phyloP scores from a whole-genome alignment of 2,797 vertebrate species.

The Phylloscopus collybita region DNA sequence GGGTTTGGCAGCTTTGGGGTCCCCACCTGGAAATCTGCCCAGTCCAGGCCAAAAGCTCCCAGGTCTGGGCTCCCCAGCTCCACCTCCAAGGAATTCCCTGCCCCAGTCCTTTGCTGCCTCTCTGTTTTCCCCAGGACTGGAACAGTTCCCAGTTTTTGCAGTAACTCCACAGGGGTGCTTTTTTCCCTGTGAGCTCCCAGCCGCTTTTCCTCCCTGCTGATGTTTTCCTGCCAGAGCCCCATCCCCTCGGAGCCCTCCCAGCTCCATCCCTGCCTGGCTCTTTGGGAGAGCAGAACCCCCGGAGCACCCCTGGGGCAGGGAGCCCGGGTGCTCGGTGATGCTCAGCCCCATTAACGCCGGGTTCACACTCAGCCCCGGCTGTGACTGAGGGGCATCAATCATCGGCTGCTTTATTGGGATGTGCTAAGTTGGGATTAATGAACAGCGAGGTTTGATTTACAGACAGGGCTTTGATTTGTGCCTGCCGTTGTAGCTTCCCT shows the following conservation, averaged over 20 bases:
- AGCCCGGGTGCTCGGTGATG: background rate
- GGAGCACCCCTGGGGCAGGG: background rate
- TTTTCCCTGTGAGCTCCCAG: rapidly evolving
- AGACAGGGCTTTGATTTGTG: constrained; percentile 45
- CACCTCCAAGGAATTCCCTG: background rate
- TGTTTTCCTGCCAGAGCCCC: background rate
- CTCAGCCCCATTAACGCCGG: background rate
- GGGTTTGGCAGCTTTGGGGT: background rate
- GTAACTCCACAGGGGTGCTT: background rate
- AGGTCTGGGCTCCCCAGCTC: background rate
- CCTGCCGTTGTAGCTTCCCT: constrained; percentile 29
- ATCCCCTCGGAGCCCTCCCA: rapidly evolving
- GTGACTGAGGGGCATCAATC: constrained; percentile 59
- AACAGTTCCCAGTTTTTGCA: background rate
- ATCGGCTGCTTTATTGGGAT: constrained; percentile 64
- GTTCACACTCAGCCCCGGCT: constrained; percentile 42
- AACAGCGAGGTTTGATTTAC: constrained; percentile 50
- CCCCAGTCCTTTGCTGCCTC: background rate
- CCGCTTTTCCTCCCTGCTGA: no score
- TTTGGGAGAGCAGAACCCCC: background rate
- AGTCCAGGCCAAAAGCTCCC: background rate
- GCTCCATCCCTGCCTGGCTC: background rate
- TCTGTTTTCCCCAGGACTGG: background rate
- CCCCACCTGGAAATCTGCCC: background rate
- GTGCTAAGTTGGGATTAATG: constrained; percentile 67